Evolutionary conservation across 1,140 invertebrate genomes (phyloP), one percentile per base, ranked within the genome.

Genomic region (Lethrus apterus): DNA sequence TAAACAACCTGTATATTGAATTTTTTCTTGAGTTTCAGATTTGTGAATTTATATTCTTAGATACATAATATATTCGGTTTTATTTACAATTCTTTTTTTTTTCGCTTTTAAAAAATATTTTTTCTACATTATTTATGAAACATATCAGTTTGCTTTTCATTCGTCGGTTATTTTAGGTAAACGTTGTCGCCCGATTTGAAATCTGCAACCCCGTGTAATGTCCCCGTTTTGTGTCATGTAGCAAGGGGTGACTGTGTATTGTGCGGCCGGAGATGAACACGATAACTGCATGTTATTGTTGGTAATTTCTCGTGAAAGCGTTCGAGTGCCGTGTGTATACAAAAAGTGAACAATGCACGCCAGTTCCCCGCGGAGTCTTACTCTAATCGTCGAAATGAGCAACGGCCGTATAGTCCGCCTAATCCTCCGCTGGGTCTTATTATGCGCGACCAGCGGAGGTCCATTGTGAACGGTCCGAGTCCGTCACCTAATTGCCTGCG

Each of bases 221-320:
- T 21, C 20, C 11, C 35, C 19, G 20, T 21, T 38, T 21, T 38
- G 24, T 38, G 19, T 38, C 13, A 18, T 38, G 20, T 21, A 38
- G 35, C 35, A 21, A n/a, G 18, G 35, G 35, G 35, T 38, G 35
- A 38, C 20, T 38, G 35, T 21, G 35, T 38, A 38, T 38, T 38
- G 35, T 38, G 18, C 35, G 20, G 35, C 24, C 19, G 35, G 35
- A 38, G 35, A 38, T 38, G 35, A 35, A 38, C 30, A 31, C 30
- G 44, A 46, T 46, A 46, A 46, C 31, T 15, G 29, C 43, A 31
- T 44, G 43, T 46, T 46, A 46, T 46, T 46, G 44, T 46, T 46
- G 35, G 44, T 46, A 46, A 36, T 44, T 36, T 46, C 33, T 34
- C 33, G 21, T 18, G 44, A 32, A 46, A 32, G 21, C 35, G 44